Conservation (phyloP, 2,888 invertebrate genomes). For the Proisotoma minuta region DNA sequence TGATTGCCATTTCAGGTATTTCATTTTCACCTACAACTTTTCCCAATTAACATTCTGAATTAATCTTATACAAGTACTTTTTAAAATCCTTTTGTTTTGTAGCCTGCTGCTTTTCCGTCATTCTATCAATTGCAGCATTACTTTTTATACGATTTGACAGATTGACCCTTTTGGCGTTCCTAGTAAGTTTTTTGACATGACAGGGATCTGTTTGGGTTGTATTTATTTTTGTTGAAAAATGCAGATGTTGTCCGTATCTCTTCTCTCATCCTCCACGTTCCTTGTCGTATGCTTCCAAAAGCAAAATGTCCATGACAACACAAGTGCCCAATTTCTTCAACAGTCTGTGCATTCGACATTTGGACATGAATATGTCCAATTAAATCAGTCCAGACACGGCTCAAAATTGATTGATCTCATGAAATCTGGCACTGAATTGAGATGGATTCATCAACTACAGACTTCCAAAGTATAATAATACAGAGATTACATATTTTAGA, state of each 20-base stretch:
- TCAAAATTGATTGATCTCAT: slow-evolving; percentile 27
- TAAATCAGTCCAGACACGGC: slow-evolving; percentile 29
- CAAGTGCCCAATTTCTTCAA: slow-evolving; percentile 8
- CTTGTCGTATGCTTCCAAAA: slow-evolving; percentile 28
- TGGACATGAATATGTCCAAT: slow-evolving; percentile 4
- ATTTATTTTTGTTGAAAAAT: not conserved
- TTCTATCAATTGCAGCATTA: slow-evolving; percentile 28
- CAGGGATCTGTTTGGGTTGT: not conserved
- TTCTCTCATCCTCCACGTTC: slow-evolving; percentile 34
- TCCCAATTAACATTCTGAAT: no score
- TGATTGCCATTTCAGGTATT: slow-evolving; percentile 32
- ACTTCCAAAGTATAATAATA: slow-evolving; percentile 19
- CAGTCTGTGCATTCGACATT: slow-evolving; percentile 20
- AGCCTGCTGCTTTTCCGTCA: no score
- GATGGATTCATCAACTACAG: slow-evolving; percentile 38
- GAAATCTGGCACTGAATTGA: slow-evolving; percentile 30
- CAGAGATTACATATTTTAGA: not conserved
- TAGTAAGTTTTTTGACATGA: slow-evolving; percentile 18
- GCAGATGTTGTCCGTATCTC: slow-evolving; percentile 32
- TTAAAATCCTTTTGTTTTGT: no score
- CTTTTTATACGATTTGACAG: slow-evolving; percentile 37
- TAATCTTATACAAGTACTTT: no score
- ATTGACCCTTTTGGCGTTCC: slow-evolving; percentile 31
- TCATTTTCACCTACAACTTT: no score
- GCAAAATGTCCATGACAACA: slow-evolving; percentile 19